These are phyloP conservation scores for Elysia crispata DNA, from an alignment of 2,888 invertebrate genomes.

Conservation along the genomic window DNA sequence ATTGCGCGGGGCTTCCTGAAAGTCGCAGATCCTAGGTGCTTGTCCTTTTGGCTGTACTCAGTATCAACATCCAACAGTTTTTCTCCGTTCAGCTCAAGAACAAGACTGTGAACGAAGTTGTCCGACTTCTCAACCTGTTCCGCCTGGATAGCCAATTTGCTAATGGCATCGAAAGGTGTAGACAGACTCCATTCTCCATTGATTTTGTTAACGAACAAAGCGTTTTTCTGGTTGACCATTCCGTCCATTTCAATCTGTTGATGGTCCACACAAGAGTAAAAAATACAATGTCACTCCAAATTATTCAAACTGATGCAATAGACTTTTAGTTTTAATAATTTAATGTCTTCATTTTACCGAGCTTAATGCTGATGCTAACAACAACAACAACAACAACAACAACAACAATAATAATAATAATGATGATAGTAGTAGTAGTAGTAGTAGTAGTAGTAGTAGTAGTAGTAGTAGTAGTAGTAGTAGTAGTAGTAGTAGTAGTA, in stretches of 20 bases:
- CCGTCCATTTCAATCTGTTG: slow-evolving; percentile 37
- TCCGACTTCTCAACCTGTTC: background rate
- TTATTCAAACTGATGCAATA: too few species aligned
- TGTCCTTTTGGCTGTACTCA: slow-evolving; percentile 31
- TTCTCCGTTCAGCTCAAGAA: slow-evolving; percentile 41
- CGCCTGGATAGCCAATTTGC: background rate
- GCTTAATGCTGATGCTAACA: background rate
- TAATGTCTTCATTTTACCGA: too few species aligned
- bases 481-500: slow-evolving; percentile 5
- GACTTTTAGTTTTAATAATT: too few species aligned
- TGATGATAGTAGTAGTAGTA: slow-evolving; percentile 2
- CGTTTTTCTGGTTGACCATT: slow-evolving; percentile 22
- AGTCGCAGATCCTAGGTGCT: slow-evolving; percentile 46
- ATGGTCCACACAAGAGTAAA: background rate
- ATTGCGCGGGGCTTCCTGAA: slow-evolving; percentile 60
- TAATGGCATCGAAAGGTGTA: slow-evolving; percentile 18
- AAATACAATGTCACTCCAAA: too few species aligned
- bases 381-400: background rate
- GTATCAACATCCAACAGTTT: slow-evolving; percentile 43
- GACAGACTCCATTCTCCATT: slow-evolving; percentile 25
- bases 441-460: slow-evolving; percentile 2
- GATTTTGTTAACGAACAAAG: slow-evolving; percentile 36
- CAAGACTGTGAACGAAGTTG: background rate
- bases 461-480: slow-evolving; percentile 10
- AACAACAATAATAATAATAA: background rate